These are phyloP conservation scores for Tiaroga cobitis DNA, from an alignment of 2,797 vertebrate species.

Conservation along the genomic window DNA sequence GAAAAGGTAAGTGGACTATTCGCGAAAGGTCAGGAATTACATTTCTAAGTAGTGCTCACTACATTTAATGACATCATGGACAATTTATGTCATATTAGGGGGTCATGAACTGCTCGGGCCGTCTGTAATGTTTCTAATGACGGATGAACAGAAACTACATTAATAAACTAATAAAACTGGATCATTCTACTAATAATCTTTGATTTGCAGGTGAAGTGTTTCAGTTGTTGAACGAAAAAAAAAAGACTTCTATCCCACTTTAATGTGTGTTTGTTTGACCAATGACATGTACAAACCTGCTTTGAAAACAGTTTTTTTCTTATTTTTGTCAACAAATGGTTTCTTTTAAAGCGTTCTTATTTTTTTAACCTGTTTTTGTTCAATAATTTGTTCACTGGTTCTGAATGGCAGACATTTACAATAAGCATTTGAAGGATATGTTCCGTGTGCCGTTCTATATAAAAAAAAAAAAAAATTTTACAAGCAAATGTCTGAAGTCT, in stretches of 20 bases:
- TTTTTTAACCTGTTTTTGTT: background rate
- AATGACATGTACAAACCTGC: background rate
- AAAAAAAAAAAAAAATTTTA: background rate
- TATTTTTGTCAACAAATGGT: background rate
- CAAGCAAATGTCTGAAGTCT: background rate
- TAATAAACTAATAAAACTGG: background rate
- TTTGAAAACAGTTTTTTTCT: background rate
- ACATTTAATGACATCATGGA: slow-evolving; percentile 2
- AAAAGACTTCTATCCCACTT: too few relatives aligned
- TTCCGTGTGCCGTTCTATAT: background rate
- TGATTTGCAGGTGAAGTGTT: background rate
- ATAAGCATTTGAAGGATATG: background rate
- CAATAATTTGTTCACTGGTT: background rate
- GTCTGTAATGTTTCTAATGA: background rate
- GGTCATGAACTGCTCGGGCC: background rate
- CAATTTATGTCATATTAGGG: background rate
- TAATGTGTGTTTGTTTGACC: background rate
- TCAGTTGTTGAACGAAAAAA: too few relatives aligned
- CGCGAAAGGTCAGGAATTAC: slow-evolving; percentile 14
- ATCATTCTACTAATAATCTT: background rate
- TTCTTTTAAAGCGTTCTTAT: background rate
- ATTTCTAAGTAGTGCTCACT: slow-evolving; percentile 13
- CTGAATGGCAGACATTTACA: background rate
- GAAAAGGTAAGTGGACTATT: slow-evolving; percentile 26
- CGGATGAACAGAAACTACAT: background rate